A percentile compares a stretch with the other conserved stretches of the same genome.
Conservation (phyloP, 2,113 vertebrate species). For the Nothocercus nigrocapillus region DNA sequence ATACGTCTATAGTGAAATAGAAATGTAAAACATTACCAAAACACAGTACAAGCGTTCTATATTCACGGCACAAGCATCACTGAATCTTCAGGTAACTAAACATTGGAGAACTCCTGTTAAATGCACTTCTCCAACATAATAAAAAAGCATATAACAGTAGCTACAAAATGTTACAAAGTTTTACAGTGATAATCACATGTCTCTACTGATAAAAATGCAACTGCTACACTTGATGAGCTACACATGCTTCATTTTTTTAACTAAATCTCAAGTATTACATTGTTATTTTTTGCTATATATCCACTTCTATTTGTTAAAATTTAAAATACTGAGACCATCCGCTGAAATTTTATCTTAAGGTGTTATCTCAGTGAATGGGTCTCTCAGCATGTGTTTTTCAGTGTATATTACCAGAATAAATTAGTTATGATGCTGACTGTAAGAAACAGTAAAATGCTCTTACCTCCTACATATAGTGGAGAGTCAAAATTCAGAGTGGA, state of each 20-base stretch:
- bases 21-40: not conserved
- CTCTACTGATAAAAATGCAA: not conserved
- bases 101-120: not conserved
- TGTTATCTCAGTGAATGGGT: not conserved
- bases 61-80: not conserved
- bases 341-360: not conserved
- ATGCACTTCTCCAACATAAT: not conserved
- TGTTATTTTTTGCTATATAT: not conserved
- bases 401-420: not conserved
- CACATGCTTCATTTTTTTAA: not conserved
- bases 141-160: not conserved
- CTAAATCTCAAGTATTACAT: not conserved
- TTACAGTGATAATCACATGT: not conserved
- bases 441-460: constrained; percentile 59
- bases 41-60: not conserved
- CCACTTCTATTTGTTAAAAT: not conserved
- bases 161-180: not conserved
- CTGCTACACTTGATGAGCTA: not conserved
- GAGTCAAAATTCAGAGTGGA: constrained; percentile 91
- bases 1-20: not conserved
- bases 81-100: not conserved
- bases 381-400: not conserved
- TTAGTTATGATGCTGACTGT: not conserved
- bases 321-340: not conserved
- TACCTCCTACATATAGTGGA: constrained; percentile 95